A percentile compares a stretch with the other conserved stretches of the same genome.
These are phyloP conservation scores for Scaeva pyrastri DNA, from an alignment of 2,888 invertebrate species.

Conservation along the genomic window DNA sequence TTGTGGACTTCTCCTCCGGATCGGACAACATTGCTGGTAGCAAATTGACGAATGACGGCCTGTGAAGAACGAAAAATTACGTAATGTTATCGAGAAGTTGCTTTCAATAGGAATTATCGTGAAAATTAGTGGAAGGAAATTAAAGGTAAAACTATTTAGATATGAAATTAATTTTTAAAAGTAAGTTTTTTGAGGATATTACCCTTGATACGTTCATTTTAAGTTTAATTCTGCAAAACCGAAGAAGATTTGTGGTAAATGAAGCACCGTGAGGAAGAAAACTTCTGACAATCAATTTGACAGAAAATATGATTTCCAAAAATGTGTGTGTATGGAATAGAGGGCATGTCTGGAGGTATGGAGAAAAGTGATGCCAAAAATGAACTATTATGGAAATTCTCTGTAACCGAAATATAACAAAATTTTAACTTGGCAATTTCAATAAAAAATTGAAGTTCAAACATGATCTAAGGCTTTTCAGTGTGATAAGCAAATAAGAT, in stretches of 20 bases:
- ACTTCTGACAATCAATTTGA: constrained; percentile 40
- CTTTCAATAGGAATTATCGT: neutral
- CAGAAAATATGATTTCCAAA: constrained; percentile 49
- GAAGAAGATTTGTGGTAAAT: constrained; percentile 61
- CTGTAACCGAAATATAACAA: too few relatives aligned
- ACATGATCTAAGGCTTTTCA: too few relatives aligned
- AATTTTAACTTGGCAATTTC: too few relatives aligned
- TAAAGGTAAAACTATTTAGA: neutral
- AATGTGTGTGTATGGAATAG: constrained; percentile 3
- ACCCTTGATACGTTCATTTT: constrained; percentile 82
- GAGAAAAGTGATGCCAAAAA: constrained; percentile 61
- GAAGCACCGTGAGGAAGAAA: constrained; percentile 26
- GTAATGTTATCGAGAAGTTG: constrained; percentile 76
- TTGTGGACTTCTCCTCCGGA: constrained; percentile 79
- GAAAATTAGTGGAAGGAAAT: neutral
- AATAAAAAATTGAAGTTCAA: too few relatives aligned
- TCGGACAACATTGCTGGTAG: constrained; percentile 78
- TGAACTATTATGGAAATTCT: too few relatives aligned
- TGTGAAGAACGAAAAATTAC: constrained; percentile 78
- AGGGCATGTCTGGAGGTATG: constrained; percentile 59
- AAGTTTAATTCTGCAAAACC: constrained; percentile 72
- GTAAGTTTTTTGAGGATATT: constrained; percentile 71
- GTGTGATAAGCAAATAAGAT: too few relatives aligned
- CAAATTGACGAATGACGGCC: constrained; percentile 82
- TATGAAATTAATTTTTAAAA: neutral